Percentiles rank a stretch among this genome's conserved stretches.
These are phyloP conservation scores for Mormyrops boulengeri DNA, from an alignment of 2,797 vertebrate species.

Conservation along the genomic window DNA sequence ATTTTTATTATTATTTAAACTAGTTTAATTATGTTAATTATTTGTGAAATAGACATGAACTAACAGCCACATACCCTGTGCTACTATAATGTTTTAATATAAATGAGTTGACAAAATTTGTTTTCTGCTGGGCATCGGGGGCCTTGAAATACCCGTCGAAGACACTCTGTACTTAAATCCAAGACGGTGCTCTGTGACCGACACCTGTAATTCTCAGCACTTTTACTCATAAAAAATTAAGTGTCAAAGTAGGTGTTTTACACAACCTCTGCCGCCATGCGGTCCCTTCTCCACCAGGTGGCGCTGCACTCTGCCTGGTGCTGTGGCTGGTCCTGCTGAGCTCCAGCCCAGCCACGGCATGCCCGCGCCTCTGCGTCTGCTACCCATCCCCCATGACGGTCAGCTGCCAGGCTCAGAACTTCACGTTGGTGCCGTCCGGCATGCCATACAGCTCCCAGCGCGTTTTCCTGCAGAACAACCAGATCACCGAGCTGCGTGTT, in stretches of 20 bases:
- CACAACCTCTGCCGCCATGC: neutral
- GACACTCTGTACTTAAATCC: neutral
- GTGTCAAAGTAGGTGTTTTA: neutral
- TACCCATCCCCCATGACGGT: constrained; percentile 92
- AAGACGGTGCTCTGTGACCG: neutral
- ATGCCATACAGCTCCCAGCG: constrained; percentile 85
- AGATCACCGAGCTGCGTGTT: constrained; percentile 84
- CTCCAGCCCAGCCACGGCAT: constrained; percentile 61
- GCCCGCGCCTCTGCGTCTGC: constrained; percentile 88
- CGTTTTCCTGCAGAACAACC: constrained; percentile 96
- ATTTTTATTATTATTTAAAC: neutral
- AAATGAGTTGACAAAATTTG: neutral
- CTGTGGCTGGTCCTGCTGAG: constrained; percentile 67
- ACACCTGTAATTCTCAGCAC: neutral
- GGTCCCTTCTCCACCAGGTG: constrained; percentile 45
- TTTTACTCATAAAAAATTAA: neutral
- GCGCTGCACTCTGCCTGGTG: constrained; percentile 64
- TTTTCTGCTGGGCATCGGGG: neutral
- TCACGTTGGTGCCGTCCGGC: constrained; percentile 80
- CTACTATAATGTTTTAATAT: neutral
- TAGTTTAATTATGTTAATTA: neutral
- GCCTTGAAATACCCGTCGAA: neutral
- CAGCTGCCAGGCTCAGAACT: constrained; percentile 97
- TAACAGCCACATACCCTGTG: neutral
- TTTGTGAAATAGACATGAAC: neutral